phyloP scores from a whole-genome alignment of 2,888 invertebrate genomes.

The Scotopteryx bipunctaria region DNA sequence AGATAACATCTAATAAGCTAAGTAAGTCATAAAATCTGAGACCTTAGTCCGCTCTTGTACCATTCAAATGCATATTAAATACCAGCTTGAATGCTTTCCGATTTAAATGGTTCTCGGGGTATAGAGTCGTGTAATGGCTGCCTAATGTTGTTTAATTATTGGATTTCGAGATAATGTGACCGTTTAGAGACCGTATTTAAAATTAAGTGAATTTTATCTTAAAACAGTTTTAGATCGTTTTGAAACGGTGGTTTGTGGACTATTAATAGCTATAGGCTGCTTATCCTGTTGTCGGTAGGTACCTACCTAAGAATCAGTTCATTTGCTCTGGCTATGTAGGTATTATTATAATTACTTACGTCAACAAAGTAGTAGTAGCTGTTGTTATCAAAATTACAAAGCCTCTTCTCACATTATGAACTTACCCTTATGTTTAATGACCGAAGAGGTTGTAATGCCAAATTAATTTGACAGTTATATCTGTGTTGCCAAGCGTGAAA shows the following conservation, averaged over 20 bases:
- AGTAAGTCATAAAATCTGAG: slow-evolving; percentile 46
- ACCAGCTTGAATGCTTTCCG: slow-evolving; percentile 8
- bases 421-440: too few relatives aligned
- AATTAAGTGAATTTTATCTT: slow-evolving; percentile 10
- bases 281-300: too few relatives aligned
- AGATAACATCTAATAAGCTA: slow-evolving; percentile 39
- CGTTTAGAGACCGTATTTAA: slow-evolving; percentile 1
- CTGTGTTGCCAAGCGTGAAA: slow-evolving; percentile 24
- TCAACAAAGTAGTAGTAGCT: too few relatives aligned
- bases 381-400: too few relatives aligned
- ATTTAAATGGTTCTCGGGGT: slow-evolving; percentile 13
- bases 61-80: slow-evolving; percentile 22
- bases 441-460: too few relatives aligned
- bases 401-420: too few relatives aligned
- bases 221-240: not conserved
- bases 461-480: slow-evolving; percentile 20
- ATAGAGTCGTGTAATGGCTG: slow-evolving; percentile 8
- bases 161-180: slow-evolving; percentile 1
- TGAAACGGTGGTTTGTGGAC: too few relatives aligned
- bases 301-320: too few relatives aligned
- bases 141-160: slow-evolving; percentile 18
- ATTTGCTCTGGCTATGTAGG: too few relatives aligned
- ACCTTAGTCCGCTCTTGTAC: slow-evolving; percentile 23
- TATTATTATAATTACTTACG: too few relatives aligned
- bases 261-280: too few relatives aligned